phyloP scores from a whole-genome alignment of 2,797 vertebrate species.

The Sebastes trivittatus region DNA sequence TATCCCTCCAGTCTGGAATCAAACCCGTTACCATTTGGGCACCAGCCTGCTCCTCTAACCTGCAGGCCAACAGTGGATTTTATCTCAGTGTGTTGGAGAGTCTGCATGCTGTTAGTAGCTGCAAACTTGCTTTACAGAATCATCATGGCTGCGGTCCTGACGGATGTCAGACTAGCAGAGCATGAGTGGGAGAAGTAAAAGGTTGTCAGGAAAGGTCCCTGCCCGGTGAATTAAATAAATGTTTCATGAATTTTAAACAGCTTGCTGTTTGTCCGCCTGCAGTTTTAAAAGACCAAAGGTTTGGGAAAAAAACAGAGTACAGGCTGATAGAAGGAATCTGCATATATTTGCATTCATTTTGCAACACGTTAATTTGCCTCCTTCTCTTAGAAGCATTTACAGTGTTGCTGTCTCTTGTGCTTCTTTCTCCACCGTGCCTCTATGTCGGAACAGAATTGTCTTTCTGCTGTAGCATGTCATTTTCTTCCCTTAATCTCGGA shows the following conservation, averaged over 20 bases:
- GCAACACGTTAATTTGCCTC: constrained; percentile 78
- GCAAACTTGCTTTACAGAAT: not conserved
- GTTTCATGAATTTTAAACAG: constrained; percentile 85
- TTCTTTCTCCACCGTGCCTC: constrained; percentile 27
- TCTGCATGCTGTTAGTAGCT: not conserved
- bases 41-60: not conserved
- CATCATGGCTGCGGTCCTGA: constrained; percentile 57
- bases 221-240: constrained; percentile 79
- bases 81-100: not conserved
- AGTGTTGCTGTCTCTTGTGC: constrained; percentile 45
- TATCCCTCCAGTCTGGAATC: not conserved
- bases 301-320: constrained; percentile 56
- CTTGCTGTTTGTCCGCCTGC: constrained; percentile 79
- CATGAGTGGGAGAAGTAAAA: constrained; percentile 65
- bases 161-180: constrained; percentile 69
- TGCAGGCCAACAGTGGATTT: not conserved
- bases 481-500: constrained; percentile 55
- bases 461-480: constrained; percentile 35
- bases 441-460: constrained; percentile 56
- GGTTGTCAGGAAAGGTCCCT: constrained; percentile 78
- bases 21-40: not conserved
- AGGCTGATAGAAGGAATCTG: constrained; percentile 80
- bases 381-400: constrained; percentile 71
- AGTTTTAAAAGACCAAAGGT: constrained; percentile 83
- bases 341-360: constrained; percentile 86